phyloP scores from a whole-genome alignment of 2,797 vertebrate genomes.

The Anableps anableps region DNA sequence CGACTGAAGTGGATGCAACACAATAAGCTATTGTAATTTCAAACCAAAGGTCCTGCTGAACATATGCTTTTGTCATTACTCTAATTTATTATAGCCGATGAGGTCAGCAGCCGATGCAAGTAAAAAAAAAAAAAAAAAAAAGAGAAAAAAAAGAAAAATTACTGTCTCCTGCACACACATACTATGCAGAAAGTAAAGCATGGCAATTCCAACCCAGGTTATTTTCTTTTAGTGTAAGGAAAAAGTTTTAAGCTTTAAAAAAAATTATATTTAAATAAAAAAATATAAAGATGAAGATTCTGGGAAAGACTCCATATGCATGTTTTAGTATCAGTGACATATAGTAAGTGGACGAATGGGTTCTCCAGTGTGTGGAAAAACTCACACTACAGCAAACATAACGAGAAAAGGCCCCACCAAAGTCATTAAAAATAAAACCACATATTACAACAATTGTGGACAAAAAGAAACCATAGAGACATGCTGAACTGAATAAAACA shows the following conservation, averaged over 20 bases:
- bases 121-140: constrained; percentile 13
- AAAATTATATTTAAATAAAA: neutral
- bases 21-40: constrained; percentile 82
- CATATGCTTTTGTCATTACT: constrained; percentile 81
- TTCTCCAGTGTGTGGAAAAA: neutral
- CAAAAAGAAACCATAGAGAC: neutral
- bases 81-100: constrained; percentile 67
- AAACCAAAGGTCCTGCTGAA: constrained; percentile 66
- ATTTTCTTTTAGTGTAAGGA: neutral
- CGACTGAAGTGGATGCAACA: constrained; percentile 68
- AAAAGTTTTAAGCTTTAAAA: neutral
- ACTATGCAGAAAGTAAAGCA: neutral
- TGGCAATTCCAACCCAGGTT: neutral
- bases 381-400: neutral
- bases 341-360: neutral
- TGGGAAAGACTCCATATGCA: neutral
- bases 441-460: neutral
- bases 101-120: constrained; percentile 62
- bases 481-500: no score
- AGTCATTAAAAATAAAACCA: neutral
- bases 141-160: constrained; percentile 12
- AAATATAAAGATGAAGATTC: neutral
- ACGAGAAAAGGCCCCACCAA: neutral
- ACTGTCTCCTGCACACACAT: constrained; percentile 10
- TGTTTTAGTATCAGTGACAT: neutral